A percentile compares a stretch with the other conserved stretches of the same genome.
Conservation (phyloP, 92 coral and sea anemone genomes). For the Porites cylindrica region DNA sequence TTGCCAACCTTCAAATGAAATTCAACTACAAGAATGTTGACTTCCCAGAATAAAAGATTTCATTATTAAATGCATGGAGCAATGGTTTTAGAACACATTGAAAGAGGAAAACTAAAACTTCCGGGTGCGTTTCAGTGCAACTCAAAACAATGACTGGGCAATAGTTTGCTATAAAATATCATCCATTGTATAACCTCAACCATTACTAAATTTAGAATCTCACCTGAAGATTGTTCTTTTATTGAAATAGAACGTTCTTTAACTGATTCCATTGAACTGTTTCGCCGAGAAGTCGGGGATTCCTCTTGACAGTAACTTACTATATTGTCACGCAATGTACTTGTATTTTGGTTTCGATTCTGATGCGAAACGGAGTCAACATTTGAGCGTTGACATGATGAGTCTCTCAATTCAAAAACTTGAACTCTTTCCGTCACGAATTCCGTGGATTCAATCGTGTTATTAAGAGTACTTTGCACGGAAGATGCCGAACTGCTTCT, state of each 20-base stretch:
- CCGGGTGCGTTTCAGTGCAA: too few species aligned
- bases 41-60: too few species aligned
- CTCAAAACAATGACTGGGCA: too few species aligned
- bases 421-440: conserved; percentile 27
- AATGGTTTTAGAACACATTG: too few species aligned
- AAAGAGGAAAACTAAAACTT: too few species aligned
- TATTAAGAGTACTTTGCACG: conserved; percentile 26
- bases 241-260: background rate
- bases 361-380: background rate
- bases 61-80: too few species aligned
- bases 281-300: background rate
- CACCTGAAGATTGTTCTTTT: conserved; percentile 9
- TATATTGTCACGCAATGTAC: background rate
- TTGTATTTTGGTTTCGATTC: background rate
- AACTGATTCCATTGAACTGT: conserved; percentile 4
- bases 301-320: background rate
- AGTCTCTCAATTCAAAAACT: conserved; percentile 18
- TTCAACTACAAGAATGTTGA: too few species aligned
- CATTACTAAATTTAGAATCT: background rate
- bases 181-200: too few species aligned
- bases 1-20: too few species aligned
- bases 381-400: background rate
- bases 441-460: conserved; percentile 6
- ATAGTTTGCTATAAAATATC: too few species aligned
- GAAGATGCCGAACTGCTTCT: conserved; percentile 75